These are phyloP conservation scores for Odontophorus gujanensis DNA, from an alignment of 2,113 vertebrate genomes.

Conservation along the genomic window DNA sequence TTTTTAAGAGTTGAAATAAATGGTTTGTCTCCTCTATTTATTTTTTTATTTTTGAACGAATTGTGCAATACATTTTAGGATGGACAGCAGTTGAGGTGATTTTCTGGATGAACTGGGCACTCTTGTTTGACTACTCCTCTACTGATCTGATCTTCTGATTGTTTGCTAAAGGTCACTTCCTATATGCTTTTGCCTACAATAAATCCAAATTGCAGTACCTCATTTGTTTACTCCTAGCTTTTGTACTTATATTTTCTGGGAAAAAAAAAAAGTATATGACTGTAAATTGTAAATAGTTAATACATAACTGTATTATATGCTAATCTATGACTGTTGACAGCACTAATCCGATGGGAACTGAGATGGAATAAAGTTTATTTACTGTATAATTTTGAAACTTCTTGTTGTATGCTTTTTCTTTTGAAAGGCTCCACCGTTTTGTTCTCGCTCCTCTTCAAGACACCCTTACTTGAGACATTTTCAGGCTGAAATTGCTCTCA, in stretches of 20 bases:
- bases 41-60: slow-evolving; percentile 78
- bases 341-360: slow-evolving; percentile 83
- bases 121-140: slow-evolving; percentile 63
- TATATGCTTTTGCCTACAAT: slow-evolving; percentile 78
- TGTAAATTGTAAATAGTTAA: slow-evolving; percentile 93
- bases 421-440: neutral
- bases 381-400: slow-evolving; percentile 76
- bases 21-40: slow-evolving; percentile 76
- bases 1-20: slow-evolving; percentile 71
- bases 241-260: slow-evolving; percentile 90
- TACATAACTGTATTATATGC: slow-evolving; percentile 83
- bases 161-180: slow-evolving; percentile 79
- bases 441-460: neutral
- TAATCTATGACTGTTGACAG: slow-evolving; percentile 84
- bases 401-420: slow-evolving; percentile 30
- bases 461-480: neutral
- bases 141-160: slow-evolving; percentile 57
- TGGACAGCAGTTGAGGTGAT: slow-evolving; percentile 66
- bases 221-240: slow-evolving; percentile 86
- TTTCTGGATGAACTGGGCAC: slow-evolving; percentile 70
- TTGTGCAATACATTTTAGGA: slow-evolving; percentile 91
- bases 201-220: slow-evolving; percentile 82
- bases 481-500: neutral
- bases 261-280: slow-evolving; percentile 80
- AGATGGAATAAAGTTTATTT: slow-evolving; percentile 93